Conservation (phyloP, 1,140 invertebrate species). For the Danaus plexippus region DNA sequence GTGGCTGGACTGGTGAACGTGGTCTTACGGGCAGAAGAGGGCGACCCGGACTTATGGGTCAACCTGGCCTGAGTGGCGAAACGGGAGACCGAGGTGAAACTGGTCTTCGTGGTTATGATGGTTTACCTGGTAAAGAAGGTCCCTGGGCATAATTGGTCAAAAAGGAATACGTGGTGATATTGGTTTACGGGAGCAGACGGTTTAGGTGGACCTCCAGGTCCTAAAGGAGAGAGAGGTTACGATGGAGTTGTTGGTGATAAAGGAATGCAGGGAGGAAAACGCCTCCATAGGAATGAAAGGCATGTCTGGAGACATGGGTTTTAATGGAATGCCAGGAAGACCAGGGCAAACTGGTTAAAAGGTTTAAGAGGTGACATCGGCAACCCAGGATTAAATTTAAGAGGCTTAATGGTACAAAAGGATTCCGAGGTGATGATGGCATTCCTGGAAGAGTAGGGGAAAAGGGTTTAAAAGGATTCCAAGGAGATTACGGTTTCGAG, state of each 20-base stretch:
- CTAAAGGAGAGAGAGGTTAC: slow-evolving; percentile 30
- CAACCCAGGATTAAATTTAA: slow-evolving; percentile 30
- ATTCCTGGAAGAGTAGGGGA: slow-evolving; percentile 54
- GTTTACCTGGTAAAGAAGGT: slow-evolving; percentile 41
- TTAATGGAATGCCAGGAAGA: slow-evolving; percentile 37
- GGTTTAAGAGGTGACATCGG: slow-evolving; percentile 59
- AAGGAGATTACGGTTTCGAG: slow-evolving; percentile 46
- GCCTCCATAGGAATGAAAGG: slow-evolving; percentile 67
- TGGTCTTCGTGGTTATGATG: slow-evolving; percentile 72
- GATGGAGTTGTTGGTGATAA: slow-evolving; percentile 31
- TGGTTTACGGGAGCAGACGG: slow-evolving; percentile 74
- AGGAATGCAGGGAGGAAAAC: slow-evolving; percentile 69
- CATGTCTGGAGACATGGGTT: slow-evolving; percentile 59
- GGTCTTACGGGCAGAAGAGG: slow-evolving; percentile 66
- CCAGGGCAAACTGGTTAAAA: slow-evolving; percentile 34
- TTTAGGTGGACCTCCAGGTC: slow-evolving; percentile 70
- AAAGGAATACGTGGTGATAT: slow-evolving; percentile 63
- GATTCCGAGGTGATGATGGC: slow-evolving; percentile 72
- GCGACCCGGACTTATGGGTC: slow-evolving; percentile 71
- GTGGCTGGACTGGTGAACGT: slow-evolving; percentile 57
- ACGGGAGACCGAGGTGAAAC: slow-evolving; percentile 66
- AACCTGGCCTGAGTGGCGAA: slow-evolving; percentile 73
- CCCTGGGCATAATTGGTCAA: slow-evolving; percentile 35
- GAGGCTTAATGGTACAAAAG: slow-evolving; percentile 63
- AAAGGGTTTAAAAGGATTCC: slow-evolving; percentile 46